phyloP scores from a whole-genome alignment of 2,797 vertebrate species.

The Atherinosoma microstoma region DNA sequence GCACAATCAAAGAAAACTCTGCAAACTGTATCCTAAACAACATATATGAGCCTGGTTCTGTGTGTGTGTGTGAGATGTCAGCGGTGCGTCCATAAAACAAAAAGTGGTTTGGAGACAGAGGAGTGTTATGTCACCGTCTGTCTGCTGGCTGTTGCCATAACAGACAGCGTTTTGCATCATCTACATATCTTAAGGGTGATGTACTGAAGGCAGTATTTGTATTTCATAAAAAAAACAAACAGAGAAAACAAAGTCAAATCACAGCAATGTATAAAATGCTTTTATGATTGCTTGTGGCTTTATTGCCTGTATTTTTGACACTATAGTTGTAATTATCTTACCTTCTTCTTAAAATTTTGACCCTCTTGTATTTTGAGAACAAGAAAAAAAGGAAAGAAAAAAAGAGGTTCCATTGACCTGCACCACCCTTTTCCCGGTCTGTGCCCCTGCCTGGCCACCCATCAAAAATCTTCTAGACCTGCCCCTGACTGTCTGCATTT shows the following conservation, averaged over 20 bases:
- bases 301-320: neutral
- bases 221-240: neutral
- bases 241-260: conserved; percentile 33
- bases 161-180: conserved; percentile 51
- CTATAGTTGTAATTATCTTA: no score
- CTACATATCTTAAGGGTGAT: conserved; percentile 37
- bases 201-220: conserved; percentile 19
- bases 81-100: conserved; percentile 36
- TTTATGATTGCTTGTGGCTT: neutral
- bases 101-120: conserved; percentile 51
- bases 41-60: neutral
- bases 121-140: conserved; percentile 54
- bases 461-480: no score
- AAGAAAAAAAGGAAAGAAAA: no score
- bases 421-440: no score
- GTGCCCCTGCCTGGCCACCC: no score
- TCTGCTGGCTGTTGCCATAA: conserved; percentile 71
- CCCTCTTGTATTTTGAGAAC: no score
- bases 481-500: no score
- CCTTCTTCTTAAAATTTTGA: no score
- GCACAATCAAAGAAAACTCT: conserved; percentile 30
- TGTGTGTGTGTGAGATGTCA: conserved; percentile 32
- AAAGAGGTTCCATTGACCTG: no score
- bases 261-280: conserved; percentile 2
- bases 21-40: conserved; percentile 14